Evolutionary conservation across 2,113 vertebrate genomes (phyloP).

Genomic region (Gracilinanus agilis): DNA sequence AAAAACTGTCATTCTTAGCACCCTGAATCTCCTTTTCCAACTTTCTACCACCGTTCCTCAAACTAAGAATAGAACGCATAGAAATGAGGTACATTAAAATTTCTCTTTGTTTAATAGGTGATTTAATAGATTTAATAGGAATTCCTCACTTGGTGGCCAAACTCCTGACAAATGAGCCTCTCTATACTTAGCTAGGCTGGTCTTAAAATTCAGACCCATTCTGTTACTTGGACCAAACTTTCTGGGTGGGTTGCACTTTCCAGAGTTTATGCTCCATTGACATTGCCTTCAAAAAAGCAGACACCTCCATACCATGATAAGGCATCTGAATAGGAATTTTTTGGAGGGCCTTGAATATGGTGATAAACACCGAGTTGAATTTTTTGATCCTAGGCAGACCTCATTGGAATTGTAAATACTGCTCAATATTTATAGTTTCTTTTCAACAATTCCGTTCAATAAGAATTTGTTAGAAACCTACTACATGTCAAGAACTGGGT

Average conservation of each 20-base stretch:
- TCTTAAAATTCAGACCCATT: neutral
- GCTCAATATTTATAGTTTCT: accelerated
- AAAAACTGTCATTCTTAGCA: neutral
- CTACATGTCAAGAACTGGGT: neutral
- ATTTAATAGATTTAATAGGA: neutral
- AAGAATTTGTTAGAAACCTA: neutral
- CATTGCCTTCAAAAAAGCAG: neutral
- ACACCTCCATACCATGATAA: neutral
- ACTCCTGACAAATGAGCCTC: neutral
- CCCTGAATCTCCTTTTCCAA: neutral
- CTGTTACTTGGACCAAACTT: neutral
- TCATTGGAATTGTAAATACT: neutral
- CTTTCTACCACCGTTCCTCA: neutral
- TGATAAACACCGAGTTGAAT: neutral
- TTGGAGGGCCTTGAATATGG: neutral
- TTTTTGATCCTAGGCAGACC: neutral
- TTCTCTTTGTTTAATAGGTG: neutral
- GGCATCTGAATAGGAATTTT: neutral
- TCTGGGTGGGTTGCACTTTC: neutral
- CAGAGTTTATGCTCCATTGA: neutral
- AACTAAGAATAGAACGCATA: neutral
- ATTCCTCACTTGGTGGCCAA: neutral
- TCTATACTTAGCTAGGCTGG: neutral
- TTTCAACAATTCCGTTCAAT: neutral
- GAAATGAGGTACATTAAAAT: neutral